Evolutionary conservation across 2,888 invertebrate genomes (phyloP).

Genomic region (Chymomyza amoena): DNA sequence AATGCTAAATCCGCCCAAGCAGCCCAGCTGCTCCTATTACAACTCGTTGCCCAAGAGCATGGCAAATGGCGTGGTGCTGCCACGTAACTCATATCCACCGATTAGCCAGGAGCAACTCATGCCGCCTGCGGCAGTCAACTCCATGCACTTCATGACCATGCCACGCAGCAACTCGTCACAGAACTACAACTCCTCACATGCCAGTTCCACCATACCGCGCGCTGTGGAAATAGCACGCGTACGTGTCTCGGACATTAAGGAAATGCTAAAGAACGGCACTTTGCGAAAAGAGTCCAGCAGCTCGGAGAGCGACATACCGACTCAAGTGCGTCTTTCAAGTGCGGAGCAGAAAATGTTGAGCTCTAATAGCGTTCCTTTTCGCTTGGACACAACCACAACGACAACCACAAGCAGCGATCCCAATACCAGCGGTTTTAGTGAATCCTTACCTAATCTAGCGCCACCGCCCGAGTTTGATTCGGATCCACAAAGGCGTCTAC

Average conservation of each 20-base stretch:
- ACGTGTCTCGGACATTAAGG: conserved; percentile 77
- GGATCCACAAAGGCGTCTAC: conserved; percentile 66
- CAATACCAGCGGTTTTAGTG: conserved; percentile 81
- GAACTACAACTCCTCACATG: conserved; percentile 4
- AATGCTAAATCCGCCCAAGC: conserved; percentile 75
- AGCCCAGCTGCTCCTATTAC: conserved; percentile 63
- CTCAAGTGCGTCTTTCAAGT: conserved; percentile 79
- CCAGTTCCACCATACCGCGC: conserved; percentile 70
- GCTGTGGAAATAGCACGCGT: conserved; percentile 78
- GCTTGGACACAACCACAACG: conserved; percentile 80
- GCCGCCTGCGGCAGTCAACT: conserved; percentile 10
- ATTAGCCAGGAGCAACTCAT: conserved; percentile 44
- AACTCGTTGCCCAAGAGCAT: conserved; percentile 78
- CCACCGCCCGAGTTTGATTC: conserved; percentile 83
- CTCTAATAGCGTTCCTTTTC: conserved; percentile 84
- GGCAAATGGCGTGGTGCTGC: conserved; percentile 82
- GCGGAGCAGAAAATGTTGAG: conserved; percentile 75
- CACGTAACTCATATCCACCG: conserved; percentile 83
- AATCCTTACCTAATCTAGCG: conserved; percentile 86
- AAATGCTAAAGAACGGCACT: conserved; percentile 76
- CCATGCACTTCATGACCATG: conserved; percentile 79
- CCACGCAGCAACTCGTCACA: conserved; percentile 83
- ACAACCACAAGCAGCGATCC: conserved; percentile 72
- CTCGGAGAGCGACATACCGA: conserved; percentile 82
- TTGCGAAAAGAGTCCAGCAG: conserved; percentile 77